A percentile compares a stretch with the other conserved stretches of the same genome.
phyloP scores from a whole-genome alignment of 2,888 invertebrate species.

The Aphodius sticticus region DNA sequence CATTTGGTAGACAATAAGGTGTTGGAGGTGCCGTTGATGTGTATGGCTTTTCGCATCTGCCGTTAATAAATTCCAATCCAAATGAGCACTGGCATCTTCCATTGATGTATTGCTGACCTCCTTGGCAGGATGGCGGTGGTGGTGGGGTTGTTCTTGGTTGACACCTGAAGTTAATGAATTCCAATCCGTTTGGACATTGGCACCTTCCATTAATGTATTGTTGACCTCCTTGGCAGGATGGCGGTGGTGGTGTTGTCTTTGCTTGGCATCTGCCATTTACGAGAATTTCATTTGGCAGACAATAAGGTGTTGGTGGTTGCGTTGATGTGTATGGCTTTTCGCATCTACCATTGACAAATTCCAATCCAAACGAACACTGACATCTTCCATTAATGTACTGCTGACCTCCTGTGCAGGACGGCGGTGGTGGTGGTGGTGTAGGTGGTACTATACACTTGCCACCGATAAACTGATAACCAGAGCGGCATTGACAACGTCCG shows the following conservation, averaged over 20 bases:
- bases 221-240: conserved; percentile 21
- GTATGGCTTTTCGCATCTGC: conserved; percentile 24
- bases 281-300: conserved; percentile 10
- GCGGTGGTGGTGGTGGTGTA: conserved; percentile 16
- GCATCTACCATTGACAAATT: conserved; percentile 33
- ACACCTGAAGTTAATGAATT: conserved; percentile 26
- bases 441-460: conserved; percentile 21
- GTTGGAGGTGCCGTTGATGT: too few relatives aligned
- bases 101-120: conserved; percentile 15
- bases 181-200: conserved; percentile 12
- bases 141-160: conserved; percentile 10
- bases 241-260: conserved; percentile 11
- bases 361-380: background rate
- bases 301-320: conserved; percentile 20
- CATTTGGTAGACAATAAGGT: too few relatives aligned
- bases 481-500: conserved; percentile 26
- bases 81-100: conserved; percentile 23
- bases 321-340: background rate
- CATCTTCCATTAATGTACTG: conserved; percentile 28
- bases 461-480: conserved; percentile 7
- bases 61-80: conserved; percentile 15
- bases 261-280: conserved; percentile 29
- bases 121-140: background rate
- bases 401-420: conserved; percentile 22
- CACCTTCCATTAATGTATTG: conserved; percentile 24